Conservation (phyloP, 1,140 invertebrate species). For the Tetraneura akinire region DNA sequence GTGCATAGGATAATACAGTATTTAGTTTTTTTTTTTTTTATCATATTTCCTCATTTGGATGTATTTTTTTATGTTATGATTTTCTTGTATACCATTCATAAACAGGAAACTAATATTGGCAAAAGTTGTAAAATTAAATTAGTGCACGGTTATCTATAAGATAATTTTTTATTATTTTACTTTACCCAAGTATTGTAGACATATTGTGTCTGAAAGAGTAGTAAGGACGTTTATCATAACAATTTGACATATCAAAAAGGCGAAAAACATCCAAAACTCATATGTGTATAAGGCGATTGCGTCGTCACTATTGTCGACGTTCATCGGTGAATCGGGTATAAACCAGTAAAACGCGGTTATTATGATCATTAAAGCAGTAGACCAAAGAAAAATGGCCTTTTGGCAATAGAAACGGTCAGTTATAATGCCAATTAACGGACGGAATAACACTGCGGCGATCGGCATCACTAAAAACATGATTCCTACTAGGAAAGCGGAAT, state of each 20-base stretch:
- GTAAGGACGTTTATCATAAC: neutral
- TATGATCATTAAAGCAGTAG: neutral
- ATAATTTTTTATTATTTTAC: neutral
- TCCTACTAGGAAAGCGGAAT: slow-evolving; percentile 74
- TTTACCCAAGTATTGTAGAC: neutral
- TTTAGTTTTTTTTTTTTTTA: too few species aligned
- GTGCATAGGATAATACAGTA: too few species aligned
- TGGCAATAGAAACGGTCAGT: slow-evolving; percentile 78
- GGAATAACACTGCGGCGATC: slow-evolving; percentile 75
- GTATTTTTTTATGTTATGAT: neutral
- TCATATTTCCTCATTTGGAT: too few species aligned
- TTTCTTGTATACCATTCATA: too few species aligned
- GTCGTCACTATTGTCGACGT: too few species aligned
- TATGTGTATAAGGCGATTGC: neutral
- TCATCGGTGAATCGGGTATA: neutral
- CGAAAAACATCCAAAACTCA: neutral
- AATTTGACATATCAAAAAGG: neutral
- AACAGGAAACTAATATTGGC: too few species aligned
- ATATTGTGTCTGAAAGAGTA: neutral
- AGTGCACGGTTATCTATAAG: neutral
- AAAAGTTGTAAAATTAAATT: too few species aligned
- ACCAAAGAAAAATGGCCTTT: slow-evolving; percentile 71
- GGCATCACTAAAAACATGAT: slow-evolving; percentile 77
- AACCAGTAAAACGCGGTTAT: neutral
- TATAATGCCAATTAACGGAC: slow-evolving; percentile 76